These are phyloP conservation scores for Esox masquinongy DNA, from an alignment of 2,797 vertebrate genomes.

Conservation along the genomic window DNA sequence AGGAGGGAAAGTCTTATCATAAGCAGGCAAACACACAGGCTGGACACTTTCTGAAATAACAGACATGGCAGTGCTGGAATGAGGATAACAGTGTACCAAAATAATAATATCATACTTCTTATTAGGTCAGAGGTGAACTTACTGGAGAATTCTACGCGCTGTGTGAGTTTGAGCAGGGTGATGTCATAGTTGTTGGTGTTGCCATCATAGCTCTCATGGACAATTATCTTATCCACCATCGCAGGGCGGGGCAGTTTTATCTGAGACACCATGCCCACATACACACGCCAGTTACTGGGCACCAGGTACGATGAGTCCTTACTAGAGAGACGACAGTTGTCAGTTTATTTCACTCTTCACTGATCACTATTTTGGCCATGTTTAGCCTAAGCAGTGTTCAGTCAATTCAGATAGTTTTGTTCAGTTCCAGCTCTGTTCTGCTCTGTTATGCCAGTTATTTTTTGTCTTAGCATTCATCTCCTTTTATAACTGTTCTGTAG, in stretches of 20 bases:
- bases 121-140: constrained; percentile 23
- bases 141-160: constrained; percentile 39
- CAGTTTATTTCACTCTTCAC: background rate
- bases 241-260: constrained; percentile 49
- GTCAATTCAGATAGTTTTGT: background rate
- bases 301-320: constrained; percentile 58
- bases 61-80: background rate
- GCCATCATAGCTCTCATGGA: constrained; percentile 75
- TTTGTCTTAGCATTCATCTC: background rate
- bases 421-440: background rate
- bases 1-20: constrained; percentile 69
- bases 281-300: constrained; percentile 76
- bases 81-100: background rate
- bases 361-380: background rate
- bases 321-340: background rate
- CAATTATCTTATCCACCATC: constrained; percentile 71
- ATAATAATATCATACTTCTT: background rate
- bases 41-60: constrained; percentile 69
- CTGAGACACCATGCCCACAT: constrained; percentile 68
- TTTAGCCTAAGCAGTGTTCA: background rate
- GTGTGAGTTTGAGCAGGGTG: constrained; percentile 72
- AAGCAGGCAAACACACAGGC: constrained; percentile 81
- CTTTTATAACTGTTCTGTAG: background rate
- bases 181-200: constrained; percentile 77
- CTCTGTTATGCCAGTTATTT: background rate